These are phyloP conservation scores for Paramuricea clavata DNA, from an alignment of 92 coral and sea anemone genomes.

Conservation along the genomic window DNA sequence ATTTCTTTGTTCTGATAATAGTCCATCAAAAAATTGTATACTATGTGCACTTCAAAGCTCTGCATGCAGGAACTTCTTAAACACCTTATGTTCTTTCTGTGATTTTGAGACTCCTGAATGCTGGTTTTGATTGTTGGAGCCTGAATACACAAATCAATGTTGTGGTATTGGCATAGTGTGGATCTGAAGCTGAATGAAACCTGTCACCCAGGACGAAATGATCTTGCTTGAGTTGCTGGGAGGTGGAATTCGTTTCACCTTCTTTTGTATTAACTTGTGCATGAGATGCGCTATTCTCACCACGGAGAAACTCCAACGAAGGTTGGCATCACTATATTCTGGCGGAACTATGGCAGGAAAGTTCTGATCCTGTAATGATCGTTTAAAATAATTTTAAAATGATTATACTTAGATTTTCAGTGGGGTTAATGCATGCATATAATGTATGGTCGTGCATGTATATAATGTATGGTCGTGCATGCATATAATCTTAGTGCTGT, in stretches of 20 bases:
- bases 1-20: no score
- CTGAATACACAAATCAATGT: slow-evolving; percentile 45
- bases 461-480: no score
- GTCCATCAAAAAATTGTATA: slow-evolving; percentile 62
- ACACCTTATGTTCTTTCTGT: slow-evolving; percentile 45
- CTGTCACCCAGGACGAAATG: slow-evolving; percentile 46
- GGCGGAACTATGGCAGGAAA: slow-evolving; percentile 38
- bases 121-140: slow-evolving; percentile 38
- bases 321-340: slow-evolving; percentile 43
- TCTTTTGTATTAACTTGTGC: background rate
- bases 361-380: slow-evolving; percentile 22
- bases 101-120: slow-evolving; percentile 53
- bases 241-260: no score
- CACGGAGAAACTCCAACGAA: slow-evolving; percentile 2
- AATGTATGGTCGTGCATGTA: no score
- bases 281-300: background rate
- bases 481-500: no score
- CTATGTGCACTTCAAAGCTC: slow-evolving; percentile 32
- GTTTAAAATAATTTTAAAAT: no score
- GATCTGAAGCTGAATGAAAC: slow-evolving; percentile 52
- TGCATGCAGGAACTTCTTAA: slow-evolving; percentile 45
- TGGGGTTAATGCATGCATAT: no score
- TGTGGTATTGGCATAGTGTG: slow-evolving; percentile 62
- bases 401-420: no score
- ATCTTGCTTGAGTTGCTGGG: background rate